These are phyloP conservation scores for Cataglyphis rosenhaueri DNA, from an alignment of 2,888 invertebrate species.

Conservation along the genomic window DNA sequence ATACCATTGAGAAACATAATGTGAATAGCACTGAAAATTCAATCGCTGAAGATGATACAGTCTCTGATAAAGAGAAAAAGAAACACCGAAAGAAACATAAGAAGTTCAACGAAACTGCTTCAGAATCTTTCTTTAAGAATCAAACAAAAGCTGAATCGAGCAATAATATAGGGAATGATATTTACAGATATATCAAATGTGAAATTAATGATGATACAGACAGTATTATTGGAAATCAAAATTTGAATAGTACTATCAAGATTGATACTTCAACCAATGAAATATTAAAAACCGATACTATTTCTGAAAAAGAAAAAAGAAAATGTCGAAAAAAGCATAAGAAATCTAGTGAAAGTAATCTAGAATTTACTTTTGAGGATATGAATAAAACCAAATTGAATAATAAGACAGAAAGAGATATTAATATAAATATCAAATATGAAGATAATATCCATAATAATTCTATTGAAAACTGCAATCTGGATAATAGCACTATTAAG, in stretches of 20 bases:
- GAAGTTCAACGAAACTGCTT: not conserved
- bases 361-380: conserved; percentile 1
- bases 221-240: not conserved
- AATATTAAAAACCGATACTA: not conserved
- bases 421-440: not conserved
- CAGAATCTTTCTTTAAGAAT: not conserved
- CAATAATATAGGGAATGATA: not conserved
- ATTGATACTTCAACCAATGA: not conserved
- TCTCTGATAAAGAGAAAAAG: conserved; percentile 18
- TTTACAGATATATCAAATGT: not conserved
- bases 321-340: conserved; percentile 48
- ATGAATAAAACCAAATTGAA: not conserved
- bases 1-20: not conserved
- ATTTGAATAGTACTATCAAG: not conserved
- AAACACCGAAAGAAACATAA: conserved; percentile 28
- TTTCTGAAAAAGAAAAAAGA: conserved; percentile 21
- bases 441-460: not conserved
- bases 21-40: not conserved
- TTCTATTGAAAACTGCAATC: not conserved
- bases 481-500: not conserved
- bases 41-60: not conserved
- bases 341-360: conserved; percentile 7
- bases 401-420: not conserved
- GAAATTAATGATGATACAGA: not conserved
- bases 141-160: not conserved